Evolutionary conservation across 2,888 invertebrate species (phyloP), one percentile per base, ranked within the genome.

Genomic region (Noctua pronuba): DNA sequence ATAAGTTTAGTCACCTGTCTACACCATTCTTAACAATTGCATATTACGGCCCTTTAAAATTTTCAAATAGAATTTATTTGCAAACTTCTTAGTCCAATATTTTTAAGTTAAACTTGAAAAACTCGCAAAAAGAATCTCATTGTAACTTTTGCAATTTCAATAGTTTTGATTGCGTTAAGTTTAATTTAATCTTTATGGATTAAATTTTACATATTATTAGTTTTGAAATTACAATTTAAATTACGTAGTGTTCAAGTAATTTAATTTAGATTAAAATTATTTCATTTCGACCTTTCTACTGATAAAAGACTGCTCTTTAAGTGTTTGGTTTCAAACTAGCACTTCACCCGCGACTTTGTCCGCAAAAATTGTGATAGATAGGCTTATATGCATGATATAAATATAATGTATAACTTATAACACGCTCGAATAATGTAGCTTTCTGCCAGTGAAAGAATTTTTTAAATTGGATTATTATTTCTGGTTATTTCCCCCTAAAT

Each of bases 121-220:
- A 44, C n/a, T 79, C 13, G 10, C 18, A 68, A 70, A 73, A 76
- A 79, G 41, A 44, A 86, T 66, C 46, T 70, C 68, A 70, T 79
- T 74, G 76, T 55, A 86, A 82, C 80, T 87, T 84, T 86, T 41
- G 31, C 58, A 82, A 82, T 82, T 77, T 69, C 67, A 79, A 60
- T 76, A 73, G 74, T 79, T 86, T 64, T 76, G 67, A 80, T 80
- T 65, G 66, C 65, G n/a, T 82, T 75, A 62, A 73, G 70, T 72
- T 84, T 62, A 68, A 84, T 77, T 65, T 83, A 52, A 79, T 60
- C 44, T 60, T 58, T 64, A 62, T 21, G 31, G 38, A 74, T 66
- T 35, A 60, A 76, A 80, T 55, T 70, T 80, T 73, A 13, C 18
- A 66, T 62, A 58, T 65, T 68, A 83, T 74, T 75, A 28, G n/a